Percentiles rank a stretch among this genome's conserved stretches.
Evolutionary conservation across 2,888 invertebrate species (phyloP).

Genomic region (Scelioninae gen. 1): DNA sequence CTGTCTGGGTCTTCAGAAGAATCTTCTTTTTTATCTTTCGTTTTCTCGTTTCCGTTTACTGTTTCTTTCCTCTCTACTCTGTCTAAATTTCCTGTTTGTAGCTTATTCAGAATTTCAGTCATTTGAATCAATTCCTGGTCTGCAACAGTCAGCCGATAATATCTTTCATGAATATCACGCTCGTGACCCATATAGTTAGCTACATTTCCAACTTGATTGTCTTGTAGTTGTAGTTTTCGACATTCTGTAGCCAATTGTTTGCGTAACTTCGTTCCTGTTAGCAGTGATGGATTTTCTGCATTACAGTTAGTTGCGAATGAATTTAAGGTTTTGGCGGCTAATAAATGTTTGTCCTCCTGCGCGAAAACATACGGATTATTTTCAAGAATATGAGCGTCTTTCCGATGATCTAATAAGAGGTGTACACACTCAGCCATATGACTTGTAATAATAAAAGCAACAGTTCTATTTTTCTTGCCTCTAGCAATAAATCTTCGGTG

Average conservation of each 20-base stretch:
- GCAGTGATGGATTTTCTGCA: not conserved
- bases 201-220: not conserved
- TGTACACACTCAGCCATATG: conserved; percentile 11
- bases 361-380: no score
- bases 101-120: no score
- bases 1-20: no score
- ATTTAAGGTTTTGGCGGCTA: not conserved
- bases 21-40: no score
- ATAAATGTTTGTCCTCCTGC: not conserved
- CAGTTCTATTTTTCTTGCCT: conserved; percentile 25
- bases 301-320: conserved; percentile 6
- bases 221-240: not conserved
- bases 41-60: no score
- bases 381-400: no score
- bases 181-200: conserved; percentile 18
- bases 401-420: conserved; percentile 19
- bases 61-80: no score
- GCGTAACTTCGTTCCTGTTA: conserved; percentile 1
- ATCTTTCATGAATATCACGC: conserved; percentile 8
- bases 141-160: no score
- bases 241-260: conserved; percentile 7
- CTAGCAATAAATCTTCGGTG: conserved; percentile 8
- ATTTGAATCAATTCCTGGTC: no score
- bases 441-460: conserved; percentile 15
- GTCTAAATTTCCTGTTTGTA: no score